These are phyloP conservation scores for Ascaphus truei DNA, from an alignment of 2,113 vertebrate species.

Conservation along the genomic window DNA sequence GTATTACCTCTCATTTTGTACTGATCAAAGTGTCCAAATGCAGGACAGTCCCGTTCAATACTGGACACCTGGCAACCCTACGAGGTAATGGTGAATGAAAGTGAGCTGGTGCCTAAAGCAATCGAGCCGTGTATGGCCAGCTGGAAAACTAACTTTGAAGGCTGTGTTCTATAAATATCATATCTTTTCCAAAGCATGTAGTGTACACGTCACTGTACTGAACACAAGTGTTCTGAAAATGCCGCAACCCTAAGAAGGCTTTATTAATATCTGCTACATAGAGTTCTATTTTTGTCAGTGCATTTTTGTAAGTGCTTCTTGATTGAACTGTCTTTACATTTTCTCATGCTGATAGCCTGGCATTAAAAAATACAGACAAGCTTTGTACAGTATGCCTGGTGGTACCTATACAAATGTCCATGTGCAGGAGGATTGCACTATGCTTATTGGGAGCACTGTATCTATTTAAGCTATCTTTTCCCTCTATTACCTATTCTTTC, in stretches of 20 bases:
- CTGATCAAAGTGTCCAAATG: no score
- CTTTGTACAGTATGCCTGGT: no score
- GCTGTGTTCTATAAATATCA: neutral
- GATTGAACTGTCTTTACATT: neutral
- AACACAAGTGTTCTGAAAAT: neutral
- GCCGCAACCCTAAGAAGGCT: neutral
- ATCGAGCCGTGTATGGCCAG: conserved; percentile 47
- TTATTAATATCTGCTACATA: neutral
- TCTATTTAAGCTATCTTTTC: no score
- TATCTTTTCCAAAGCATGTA: conserved; percentile 59
- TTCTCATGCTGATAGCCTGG: neutral
- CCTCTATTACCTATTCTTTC: neutral
- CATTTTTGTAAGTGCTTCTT: neutral
- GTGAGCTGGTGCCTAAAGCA: conserved; percentile 49
- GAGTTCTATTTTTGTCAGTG: neutral
- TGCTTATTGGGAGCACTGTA: no score
- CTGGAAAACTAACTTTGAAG: conserved; percentile 21
- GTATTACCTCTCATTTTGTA: no score
- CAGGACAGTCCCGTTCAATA: no score
- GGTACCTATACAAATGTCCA: no score
- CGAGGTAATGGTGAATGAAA: conserved; percentile 45
- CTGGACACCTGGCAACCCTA: no score
- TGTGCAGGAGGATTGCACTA: no score
- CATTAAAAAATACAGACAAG: no score
- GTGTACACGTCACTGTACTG: neutral